Evolutionary conservation across 2,797 vertebrate species (phyloP).

Genomic region (Takifugu ocellatus): DNA sequence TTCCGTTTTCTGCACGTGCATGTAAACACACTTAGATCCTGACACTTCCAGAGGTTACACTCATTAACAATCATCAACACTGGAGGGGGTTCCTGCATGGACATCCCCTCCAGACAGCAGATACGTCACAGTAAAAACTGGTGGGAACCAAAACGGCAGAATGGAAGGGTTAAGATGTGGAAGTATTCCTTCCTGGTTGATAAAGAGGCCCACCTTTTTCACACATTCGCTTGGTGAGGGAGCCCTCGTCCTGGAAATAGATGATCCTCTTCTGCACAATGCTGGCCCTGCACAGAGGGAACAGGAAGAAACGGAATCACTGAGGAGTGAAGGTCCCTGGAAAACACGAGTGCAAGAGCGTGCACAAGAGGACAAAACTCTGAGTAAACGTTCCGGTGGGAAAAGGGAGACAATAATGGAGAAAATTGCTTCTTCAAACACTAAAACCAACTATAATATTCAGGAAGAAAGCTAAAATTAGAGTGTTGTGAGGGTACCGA

Average conservation of each 20-base stretch:
- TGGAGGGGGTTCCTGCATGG: slow-evolving; percentile 23
- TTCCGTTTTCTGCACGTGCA: too few species aligned
- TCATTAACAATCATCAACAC: slow-evolving; percentile 47
- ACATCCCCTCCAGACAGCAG: slow-evolving; percentile 22
- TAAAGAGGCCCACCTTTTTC: slow-evolving; percentile 85
- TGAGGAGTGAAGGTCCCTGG: slow-evolving; percentile 18
- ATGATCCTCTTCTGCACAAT: slow-evolving; percentile 95
- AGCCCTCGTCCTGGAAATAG: slow-evolving; percentile 94
- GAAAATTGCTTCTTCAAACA: neutral
- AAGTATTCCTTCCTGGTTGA: slow-evolving; percentile 27
- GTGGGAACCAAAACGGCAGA: slow-evolving; percentile 12
- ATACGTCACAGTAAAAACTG: slow-evolving; percentile 8
- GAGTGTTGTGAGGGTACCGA: neutral
- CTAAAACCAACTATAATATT: slow-evolving; percentile 26
- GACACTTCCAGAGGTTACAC: slow-evolving; percentile 13
- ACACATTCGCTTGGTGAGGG: slow-evolving; percentile 91
- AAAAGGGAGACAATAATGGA: neutral
- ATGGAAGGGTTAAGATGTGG: slow-evolving; percentile 20
- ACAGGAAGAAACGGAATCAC: slow-evolving; percentile 18
- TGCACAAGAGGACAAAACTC: slow-evolving; percentile 2
- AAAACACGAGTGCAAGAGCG: slow-evolving; percentile 8
- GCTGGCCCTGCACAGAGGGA: slow-evolving; percentile 82
- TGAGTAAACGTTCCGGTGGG: neutral
- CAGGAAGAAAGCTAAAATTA: slow-evolving; percentile 16
- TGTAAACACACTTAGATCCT: too few species aligned